These are phyloP conservation scores for Mallotus villosus DNA, from an alignment of 2,797 vertebrate species.

Conservation along the genomic window DNA sequence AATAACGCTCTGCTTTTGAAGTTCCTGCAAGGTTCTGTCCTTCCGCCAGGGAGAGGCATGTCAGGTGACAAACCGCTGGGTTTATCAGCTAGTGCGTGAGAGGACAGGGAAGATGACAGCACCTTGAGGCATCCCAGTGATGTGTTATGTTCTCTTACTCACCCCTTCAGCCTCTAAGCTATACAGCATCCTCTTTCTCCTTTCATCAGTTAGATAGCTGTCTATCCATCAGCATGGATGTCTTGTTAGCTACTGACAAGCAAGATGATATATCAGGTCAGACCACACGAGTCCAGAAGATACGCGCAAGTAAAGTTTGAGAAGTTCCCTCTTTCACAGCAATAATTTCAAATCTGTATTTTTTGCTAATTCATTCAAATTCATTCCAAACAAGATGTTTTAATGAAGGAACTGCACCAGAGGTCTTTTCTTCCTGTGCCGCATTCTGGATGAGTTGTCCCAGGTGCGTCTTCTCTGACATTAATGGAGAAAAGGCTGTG, in stretches of 20 bases:
- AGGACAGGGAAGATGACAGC: slow-evolving; percentile 8
- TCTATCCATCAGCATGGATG: slow-evolving; percentile 28
- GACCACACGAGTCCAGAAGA: not conserved
- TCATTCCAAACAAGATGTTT: too few species aligned
- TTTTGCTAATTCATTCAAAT: too few species aligned
- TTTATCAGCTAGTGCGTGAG: not conserved
- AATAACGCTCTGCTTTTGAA: not conserved
- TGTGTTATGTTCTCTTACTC: slow-evolving; percentile 27
- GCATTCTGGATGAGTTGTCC: not conserved
- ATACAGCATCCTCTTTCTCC: slow-evolving; percentile 41
- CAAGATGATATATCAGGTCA: not conserved
- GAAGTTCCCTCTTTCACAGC: not conserved
- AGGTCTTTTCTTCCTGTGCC: not conserved
- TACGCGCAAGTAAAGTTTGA: not conserved
- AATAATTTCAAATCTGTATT: too few species aligned
- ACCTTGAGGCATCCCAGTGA: not conserved
- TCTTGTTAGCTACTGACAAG: not conserved
- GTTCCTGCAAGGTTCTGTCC: slow-evolving; percentile 21
- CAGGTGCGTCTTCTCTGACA: not conserved
- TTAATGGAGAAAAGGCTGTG: not conserved
- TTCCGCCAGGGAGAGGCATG: slow-evolving; percentile 1
- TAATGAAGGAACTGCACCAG: not conserved
- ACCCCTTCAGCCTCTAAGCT: slow-evolving; percentile 25
- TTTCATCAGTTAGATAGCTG: slow-evolving; percentile 53
- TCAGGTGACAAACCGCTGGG: slow-evolving; percentile 14